Evolutionary conservation across 2,113 vertebrate species (phyloP), one percentile per base, ranked within the genome.

Genomic region (Crotalus viridis): DNA sequence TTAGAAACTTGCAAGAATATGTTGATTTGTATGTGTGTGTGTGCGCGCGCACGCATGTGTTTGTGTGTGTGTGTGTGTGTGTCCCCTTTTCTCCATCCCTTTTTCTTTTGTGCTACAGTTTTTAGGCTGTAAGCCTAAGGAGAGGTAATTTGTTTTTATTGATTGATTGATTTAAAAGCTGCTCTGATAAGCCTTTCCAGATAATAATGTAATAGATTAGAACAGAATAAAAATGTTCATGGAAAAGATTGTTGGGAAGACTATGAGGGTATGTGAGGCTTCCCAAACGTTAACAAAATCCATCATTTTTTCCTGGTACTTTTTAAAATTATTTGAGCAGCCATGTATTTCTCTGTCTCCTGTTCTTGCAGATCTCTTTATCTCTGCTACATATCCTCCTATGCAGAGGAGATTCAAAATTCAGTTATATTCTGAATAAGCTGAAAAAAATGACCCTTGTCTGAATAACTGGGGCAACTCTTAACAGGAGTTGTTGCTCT

Each of bases 61-160:
- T 39, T 39, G 5, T n/a, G 12, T 4, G 48, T 4, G 26, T n/a
- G 2, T 9, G 5, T n/a, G 0, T 1, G 3, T 1, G 1, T n/a
- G 3, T n/a, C 86, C 13, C 4, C 15, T 87, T 48, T 26, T 87
- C 86, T 52, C 86, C 15, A 87, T n/a, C 52, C 6, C 51, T 54
- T 54, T 87, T 52, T 19, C 86, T 87, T 87, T 54, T 54, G 19
- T 54, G 51, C 7, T 28, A 7, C 1, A 17, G 3, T n/a, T 52
- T 87, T 87, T n/a, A 87, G 26, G 7, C 7, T 52, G 9, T 86
- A 51, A 86, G 22, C 24, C 46, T 48, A 48, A 86, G 22, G 22
- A 48, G 43, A 46, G 46, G 9, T 48, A 24, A 24, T 46, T 86
- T 48, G 8, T 86, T 46, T 86, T 51, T 26, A 81, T 69, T 69